phyloP scores from a whole-genome alignment of 2,113 vertebrate species.

The Myanophis thanlyinensis region DNA sequence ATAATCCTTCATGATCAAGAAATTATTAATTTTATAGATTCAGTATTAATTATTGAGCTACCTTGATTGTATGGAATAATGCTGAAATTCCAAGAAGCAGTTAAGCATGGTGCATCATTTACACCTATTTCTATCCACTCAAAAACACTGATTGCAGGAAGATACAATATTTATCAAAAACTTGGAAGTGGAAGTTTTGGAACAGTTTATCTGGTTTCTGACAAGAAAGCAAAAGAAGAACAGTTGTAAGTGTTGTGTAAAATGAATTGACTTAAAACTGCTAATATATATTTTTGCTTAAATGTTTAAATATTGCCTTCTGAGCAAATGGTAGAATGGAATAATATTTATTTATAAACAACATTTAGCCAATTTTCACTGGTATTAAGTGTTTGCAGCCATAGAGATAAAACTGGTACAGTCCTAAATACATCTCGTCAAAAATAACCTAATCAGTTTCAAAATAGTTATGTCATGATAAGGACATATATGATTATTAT shows the following conservation, averaged over 20 bases:
- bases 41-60: constrained; percentile 1
- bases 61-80: constrained; percentile 60
- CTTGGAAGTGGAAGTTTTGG: constrained; percentile 86
- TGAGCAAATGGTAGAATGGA: not conserved
- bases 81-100: constrained; percentile 78
- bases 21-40: constrained; percentile 20
- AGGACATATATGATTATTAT: not conserved
- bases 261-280: not conserved
- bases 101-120: constrained; percentile 38
- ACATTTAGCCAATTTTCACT: not conserved
- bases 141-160: constrained; percentile 69
- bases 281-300: not conserved
- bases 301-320: not conserved
- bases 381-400: not conserved
- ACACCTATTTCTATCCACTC: constrained; percentile 42
- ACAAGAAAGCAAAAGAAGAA: constrained; percentile 74
- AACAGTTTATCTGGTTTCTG: constrained; percentile 80
- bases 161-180: constrained; percentile 72
- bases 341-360: not conserved
- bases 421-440: not conserved
- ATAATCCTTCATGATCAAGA: constrained; percentile 14
- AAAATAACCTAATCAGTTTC: not conserved
- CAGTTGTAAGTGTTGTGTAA: constrained; percentile 72
- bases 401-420: not conserved
- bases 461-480: not conserved